Evolutionary conservation across 2,797 vertebrate genomes (phyloP).

Genomic region (Pseudomugil gertrudae): DNA sequence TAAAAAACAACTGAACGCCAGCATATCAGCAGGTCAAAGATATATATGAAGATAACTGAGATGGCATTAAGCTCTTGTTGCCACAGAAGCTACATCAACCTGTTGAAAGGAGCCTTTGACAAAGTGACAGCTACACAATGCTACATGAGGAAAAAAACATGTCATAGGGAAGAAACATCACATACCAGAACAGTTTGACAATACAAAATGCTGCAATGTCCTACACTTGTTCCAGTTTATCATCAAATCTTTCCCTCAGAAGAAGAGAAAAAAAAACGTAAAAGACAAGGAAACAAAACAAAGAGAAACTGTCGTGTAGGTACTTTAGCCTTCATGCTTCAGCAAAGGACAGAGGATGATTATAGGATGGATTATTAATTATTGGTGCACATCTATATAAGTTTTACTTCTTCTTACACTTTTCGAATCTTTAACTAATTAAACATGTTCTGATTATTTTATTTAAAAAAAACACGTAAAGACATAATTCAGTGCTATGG

Average conservation of each 20-base stretch:
- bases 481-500: background rate
- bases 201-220: background rate
- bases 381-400: too few relatives aligned
- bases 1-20: slow-evolving; percentile 38
- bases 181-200: background rate
- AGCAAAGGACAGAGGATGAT: background rate
- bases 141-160: background rate
- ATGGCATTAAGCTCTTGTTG: too few relatives aligned
- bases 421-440: background rate
- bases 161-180: background rate
- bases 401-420: too few relatives aligned
- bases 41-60: background rate
- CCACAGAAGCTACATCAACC: background rate
- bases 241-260: background rate
- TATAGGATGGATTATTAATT: too few relatives aligned
- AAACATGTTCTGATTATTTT: background rate
- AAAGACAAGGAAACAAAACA: background rate
- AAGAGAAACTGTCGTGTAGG: too few relatives aligned
- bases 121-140: background rate
- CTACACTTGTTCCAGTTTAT: background rate
- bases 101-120: background rate
- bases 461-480: too few relatives aligned
- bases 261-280: too few relatives aligned
- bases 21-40: slow-evolving; percentile 21
- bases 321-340: background rate